Conservation (phyloP, 2,113 vertebrate genomes). For the Chlorodrepanis virens region DNA sequence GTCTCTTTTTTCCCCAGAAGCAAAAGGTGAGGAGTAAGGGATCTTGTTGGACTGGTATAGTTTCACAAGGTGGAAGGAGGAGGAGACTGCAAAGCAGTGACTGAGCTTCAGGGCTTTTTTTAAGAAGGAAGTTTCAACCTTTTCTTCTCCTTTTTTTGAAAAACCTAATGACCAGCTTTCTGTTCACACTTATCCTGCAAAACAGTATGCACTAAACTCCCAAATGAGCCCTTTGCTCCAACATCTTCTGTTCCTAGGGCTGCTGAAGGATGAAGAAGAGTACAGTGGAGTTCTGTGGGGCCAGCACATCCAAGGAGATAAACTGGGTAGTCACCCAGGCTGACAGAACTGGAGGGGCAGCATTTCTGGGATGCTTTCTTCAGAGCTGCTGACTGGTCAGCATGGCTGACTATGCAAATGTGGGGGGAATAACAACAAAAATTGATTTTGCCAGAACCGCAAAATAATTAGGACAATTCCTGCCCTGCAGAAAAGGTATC, state of each 20-base stretch:
- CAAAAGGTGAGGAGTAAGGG: neutral
- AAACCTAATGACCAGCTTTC: neutral
- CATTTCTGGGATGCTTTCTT: constrained; percentile 46
- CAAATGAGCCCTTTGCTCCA: neutral
- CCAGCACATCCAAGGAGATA: neutral
- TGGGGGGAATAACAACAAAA: neutral
- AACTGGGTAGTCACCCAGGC: neutral
- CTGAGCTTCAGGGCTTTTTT: neutral
- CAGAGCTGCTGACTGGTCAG: constrained; percentile 17
- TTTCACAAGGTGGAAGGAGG: neutral
- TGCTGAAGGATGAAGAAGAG: neutral
- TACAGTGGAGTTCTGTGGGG: neutral
- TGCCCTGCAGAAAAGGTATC: constrained; percentile 30
- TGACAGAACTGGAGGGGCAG: constrained; percentile 39
- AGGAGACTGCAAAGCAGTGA: neutral
- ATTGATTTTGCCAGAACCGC: constrained; percentile 27
- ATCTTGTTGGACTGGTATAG: constrained; percentile 1
- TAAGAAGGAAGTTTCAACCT: neutral
- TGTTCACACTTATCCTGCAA: neutral
- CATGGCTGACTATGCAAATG: neutral
- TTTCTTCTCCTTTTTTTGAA: neutral
- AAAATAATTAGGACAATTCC: constrained; percentile 54
- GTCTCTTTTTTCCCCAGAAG: constrained; percentile 1
- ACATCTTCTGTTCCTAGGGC: neutral
- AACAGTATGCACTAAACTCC: neutral